Evolutionary conservation across 2,113 vertebrate genomes (phyloP), one percentile per base, ranked within the genome.

Genomic region (Labeo rohita): DNA sequence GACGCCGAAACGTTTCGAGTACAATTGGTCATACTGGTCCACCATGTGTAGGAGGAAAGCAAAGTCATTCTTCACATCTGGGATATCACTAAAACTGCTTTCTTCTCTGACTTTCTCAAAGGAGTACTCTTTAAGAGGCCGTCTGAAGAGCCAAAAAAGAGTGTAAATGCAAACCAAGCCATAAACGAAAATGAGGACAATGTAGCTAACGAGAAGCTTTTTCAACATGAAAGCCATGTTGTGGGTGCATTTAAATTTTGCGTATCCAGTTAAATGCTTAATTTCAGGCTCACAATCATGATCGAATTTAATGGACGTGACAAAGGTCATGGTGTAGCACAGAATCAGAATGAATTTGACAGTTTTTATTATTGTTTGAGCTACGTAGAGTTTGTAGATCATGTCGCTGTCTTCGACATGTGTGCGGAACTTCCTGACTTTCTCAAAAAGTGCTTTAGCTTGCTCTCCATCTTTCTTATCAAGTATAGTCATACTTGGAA

Each of bases 391-490:
- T 84, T 97, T 97, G 89, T 99, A 99, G 91, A 99, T 99, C 89
- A 98, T 92, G 93, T 98, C 98, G 28, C 98, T 99, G 93, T 99
- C 98, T 89, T 99, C 98, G 13, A 99, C 97, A 0, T 99, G 98
- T 75, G 96, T 95, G 2, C 98, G 97, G 90, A 99, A 99, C 89
- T 99, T 99, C 23, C 98, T 92, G 6, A 99, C 98, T 85, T 99
- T 99, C 92, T 99, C 98, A 80, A 99, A 99, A 79, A 99, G 94
- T 0, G 98, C 98, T 92, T 99, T 99, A 6, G 98, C 98, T 92
- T 99, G 98, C 39, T 99, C 98, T 1, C 98, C 98, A 0, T 99
- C 98, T 89, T 99, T 99, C 90, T 99, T 99, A 92, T 99, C 98
- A 83, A 99, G 92, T 90, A 99, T 99, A 4, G 98, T 99, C 96